These are phyloP conservation scores for Harmothoe impar DNA, from an alignment of 2,888 invertebrate species.

Conservation along the genomic window DNA sequence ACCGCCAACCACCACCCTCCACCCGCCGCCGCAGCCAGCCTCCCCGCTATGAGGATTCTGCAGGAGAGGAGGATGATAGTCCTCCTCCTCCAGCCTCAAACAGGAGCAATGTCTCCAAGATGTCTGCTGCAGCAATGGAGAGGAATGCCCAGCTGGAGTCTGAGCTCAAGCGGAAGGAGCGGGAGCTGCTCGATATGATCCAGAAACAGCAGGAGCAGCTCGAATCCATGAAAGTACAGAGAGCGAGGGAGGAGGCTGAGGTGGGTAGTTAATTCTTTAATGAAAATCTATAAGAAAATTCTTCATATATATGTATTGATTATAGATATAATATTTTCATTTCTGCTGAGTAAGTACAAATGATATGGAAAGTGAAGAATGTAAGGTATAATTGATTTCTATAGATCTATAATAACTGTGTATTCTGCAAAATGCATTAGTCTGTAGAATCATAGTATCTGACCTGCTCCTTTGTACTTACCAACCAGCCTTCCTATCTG, in stretches of 20 bases:
- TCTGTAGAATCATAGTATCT: too few relatives aligned
- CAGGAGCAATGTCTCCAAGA: conserved; percentile 1
- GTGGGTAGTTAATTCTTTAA: conserved; percentile 59
- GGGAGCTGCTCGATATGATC: conserved; percentile 75
- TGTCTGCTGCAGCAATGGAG: neutral
- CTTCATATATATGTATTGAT: too few relatives aligned
- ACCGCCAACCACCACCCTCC: neutral
- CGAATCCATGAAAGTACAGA: conserved; percentile 71
- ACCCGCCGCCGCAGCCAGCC: neutral
- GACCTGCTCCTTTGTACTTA: too few relatives aligned
- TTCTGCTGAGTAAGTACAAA: too few relatives aligned
- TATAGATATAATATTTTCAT: too few relatives aligned
- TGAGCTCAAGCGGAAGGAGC: conserved; percentile 73
- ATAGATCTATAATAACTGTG: too few relatives aligned
- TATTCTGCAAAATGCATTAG: too few relatives aligned
- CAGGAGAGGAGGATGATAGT: conserved; percentile 62
- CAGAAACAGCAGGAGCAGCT: conserved; percentile 75
- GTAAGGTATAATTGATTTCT: too few relatives aligned
- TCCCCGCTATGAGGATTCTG: conserved; percentile 62
- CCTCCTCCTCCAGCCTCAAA: neutral
- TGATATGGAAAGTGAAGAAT: too few relatives aligned
- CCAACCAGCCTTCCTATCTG: too few relatives aligned
- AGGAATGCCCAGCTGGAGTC: conserved; percentile 63
- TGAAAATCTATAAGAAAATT: too few relatives aligned
- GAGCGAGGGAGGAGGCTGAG: conserved; percentile 73